Evolutionary conservation across 2,113 vertebrate species (phyloP).

Genomic region (Apodemus sylvaticus): DNA sequence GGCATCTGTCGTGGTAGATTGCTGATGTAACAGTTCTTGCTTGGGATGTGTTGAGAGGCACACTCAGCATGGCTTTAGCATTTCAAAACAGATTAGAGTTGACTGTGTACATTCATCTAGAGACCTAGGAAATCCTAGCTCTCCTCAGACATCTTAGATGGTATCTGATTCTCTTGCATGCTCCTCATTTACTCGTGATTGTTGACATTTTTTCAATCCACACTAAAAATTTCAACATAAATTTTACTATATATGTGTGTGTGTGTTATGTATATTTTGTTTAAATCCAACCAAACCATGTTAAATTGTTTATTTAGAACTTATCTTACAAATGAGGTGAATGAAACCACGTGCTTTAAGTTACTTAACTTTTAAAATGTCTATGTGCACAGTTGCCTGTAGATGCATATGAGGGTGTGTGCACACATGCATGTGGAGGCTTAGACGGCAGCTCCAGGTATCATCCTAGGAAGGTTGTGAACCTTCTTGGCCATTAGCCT

Average conservation of each 20-base stretch:
- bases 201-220: not conserved
- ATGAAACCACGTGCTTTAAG: not conserved
- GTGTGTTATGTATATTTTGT: not conserved
- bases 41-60: conserved; percentile 35
- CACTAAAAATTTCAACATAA: not conserved
- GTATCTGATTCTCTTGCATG: not conserved
- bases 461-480: not conserved
- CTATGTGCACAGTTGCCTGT: not conserved
- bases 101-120: not conserved
- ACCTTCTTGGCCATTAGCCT: not conserved
- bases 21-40: not conserved
- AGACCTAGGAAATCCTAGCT: not conserved
- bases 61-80: not conserved
- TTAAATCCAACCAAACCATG: not conserved
- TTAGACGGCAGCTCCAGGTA: not conserved
- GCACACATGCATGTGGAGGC: no score
- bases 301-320: not conserved
- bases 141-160: not conserved
- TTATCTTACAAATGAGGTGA: not conserved
- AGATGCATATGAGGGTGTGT: not conserved
- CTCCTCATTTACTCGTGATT: not conserved
- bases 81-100: conserved; percentile 30
- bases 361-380: not conserved
- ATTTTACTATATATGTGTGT: not conserved
- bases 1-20: not conserved